These are phyloP conservation scores for Temnothorax nylanderi DNA, from an alignment of 1,140 invertebrate genomes.

Conservation along the genomic window DNA sequence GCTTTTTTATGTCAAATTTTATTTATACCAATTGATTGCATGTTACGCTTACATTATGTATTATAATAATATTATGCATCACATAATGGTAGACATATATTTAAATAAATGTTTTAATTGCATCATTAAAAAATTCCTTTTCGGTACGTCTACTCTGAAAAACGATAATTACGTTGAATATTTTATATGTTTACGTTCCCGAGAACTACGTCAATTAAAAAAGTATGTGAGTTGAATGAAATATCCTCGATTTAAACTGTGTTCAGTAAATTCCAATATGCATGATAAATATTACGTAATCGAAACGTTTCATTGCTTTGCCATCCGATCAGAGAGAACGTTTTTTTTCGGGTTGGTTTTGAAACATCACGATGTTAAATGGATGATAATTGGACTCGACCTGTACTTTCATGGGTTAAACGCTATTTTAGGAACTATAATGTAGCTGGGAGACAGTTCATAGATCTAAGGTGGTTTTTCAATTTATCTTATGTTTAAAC, in stretches of 20 bases:
- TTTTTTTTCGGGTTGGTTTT: neutral
- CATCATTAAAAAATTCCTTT: conserved; percentile 1
- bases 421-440: conserved; percentile 4
- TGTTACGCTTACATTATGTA: neutral
- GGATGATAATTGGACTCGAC: neutral
- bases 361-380: conserved; percentile 12
- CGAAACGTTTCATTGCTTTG: neutral
- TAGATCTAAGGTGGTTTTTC: neutral
- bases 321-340: neutral
- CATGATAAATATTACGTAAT: conserved; percentile 6
- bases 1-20: neutral
- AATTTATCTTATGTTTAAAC: conserved; percentile 21
- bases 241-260: conserved; percentile 10
- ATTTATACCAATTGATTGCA: neutral
- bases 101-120: conserved; percentile 11
- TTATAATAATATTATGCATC: neutral
- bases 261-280: conserved; percentile 7
- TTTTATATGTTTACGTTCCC: conserved; percentile 24
- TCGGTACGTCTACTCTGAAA: neutral
- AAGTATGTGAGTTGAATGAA: neutral
- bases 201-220: conserved; percentile 34
- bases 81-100: neutral
- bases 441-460: neutral
- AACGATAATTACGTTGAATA: conserved; percentile 29
- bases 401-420: conserved; percentile 6